Base-by-base conservation (phyloP, 2,888 invertebrate genomes). In the Philaethria dido region DNA sequence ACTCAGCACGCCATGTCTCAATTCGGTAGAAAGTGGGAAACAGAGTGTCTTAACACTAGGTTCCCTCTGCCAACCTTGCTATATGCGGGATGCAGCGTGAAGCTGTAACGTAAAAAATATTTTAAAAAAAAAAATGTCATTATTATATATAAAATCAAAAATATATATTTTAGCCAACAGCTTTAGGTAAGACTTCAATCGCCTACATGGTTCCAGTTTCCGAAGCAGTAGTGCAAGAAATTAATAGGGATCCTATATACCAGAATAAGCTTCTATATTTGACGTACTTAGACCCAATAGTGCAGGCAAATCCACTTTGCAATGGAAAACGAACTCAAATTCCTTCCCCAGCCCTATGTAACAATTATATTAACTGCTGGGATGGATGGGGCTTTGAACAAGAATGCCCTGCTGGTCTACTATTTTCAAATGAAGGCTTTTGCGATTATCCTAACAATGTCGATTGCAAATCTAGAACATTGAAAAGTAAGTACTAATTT, bases 351-450 rank as follows among this genome's bases (percentile, higher is more conserved):
- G 88, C 82, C 33, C 82, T 91, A 5, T 96, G 96, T 76, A 93
- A 93, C 48, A 94, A 93, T 75, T 96, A 94, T 79, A 77, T 95
- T 14, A 95, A 95, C 81, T 96, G 96, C 79, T 96, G 96, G 96
- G 95, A 95, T 74, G 95, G 94, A 0, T 92, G 93, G 73, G 95
- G 94, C 0, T 89, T 94, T 25, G 95, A 95, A 74, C 94, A 95
- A 79, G 92, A 93, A 20, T 96, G 96, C 70, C 95, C 95, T 0
- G 84, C 86, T 11, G 94, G 94, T 0, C 79, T 95, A 4, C 78
- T 94, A 44, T 96, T 96, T 81, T 94, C 94, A 0, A 90, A 80
- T 18, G 86, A 90, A 50, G 93, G 92, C 1, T 94, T 93, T 73
- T 96, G 96, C 69, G 96, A 96, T 75, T 95, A 94, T 75, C 86